Evolutionary conservation across 2,888 invertebrate genomes (phyloP), one percentile per base, ranked within the genome.

Genomic region (Mechanitis mazaeus): DNA sequence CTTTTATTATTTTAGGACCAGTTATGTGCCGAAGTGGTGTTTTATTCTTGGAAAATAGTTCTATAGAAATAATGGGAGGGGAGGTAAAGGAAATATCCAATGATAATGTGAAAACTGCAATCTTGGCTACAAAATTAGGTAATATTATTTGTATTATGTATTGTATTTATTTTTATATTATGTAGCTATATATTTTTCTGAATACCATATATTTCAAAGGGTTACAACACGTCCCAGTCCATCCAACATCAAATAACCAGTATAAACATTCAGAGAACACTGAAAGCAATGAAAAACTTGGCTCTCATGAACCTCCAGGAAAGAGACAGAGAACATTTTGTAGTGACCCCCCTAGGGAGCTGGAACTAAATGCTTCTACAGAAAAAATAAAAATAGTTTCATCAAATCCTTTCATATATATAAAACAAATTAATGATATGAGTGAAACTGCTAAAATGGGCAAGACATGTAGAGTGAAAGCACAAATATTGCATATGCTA

Each of bases 1-100:
- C 7, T 31, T 28, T 28, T 28, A 2, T 50, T 45, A 45, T 67
- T 61, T 3, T 69, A 81, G 95, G 95, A 0, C 94, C 94, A 7
- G 83, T 95, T n/a, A 90, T 91, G 63, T 94, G 95, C 73, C 91
- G 95, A 46, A 86, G 92, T 64, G 95, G 95, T 0, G 88, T 94
- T 63, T 74, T 96, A 47, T 84, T 95, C 70, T 80, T 96, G 64
- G 91, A 93, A 63, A 92, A 91, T 60, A 80, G 81, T 55, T 86
- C 92, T 56, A 75, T 95, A 4, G 90, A 91, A 66, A 79, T 94
- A 61, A 77, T 95, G 1, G 95, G 95, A 0, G 96, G 96, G 0
- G 94, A 95, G 80, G 94, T 95, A 0, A 93, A 94, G 55, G 91
- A 91, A 59, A 79, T 94, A 35, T 77, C 90, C 0, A 74, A 91